Conservation (phyloP, 2,888 invertebrate genomes). For the Pseudococcus jackbeardsleyi region DNA sequence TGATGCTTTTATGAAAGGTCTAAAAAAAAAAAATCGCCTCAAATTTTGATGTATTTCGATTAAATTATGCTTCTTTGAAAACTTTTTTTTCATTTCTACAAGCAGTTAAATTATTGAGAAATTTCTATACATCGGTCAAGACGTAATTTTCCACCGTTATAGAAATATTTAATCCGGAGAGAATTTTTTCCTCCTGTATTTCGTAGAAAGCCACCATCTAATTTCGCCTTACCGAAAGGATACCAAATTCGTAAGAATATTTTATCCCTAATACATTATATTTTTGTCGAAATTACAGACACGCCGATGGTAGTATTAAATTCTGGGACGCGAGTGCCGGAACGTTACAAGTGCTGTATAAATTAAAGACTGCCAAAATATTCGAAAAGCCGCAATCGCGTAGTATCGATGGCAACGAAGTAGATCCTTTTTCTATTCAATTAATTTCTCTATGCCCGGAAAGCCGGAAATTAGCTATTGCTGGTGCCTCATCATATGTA, state of each 20-base stretch:
- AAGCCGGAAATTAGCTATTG: conserved; percentile 89
- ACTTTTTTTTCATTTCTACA: too few species aligned
- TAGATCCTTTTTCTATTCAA: conserved; percentile 92
- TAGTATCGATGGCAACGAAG: conserved; percentile 78
- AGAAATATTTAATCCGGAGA: neutral
- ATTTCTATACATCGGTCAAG: too few species aligned
- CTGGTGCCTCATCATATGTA: conserved; percentile 93
- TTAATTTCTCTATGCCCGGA: conserved; percentile 93
- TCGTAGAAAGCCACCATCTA: neutral
- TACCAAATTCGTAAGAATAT: neutral
- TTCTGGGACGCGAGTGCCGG: conserved; percentile 99
- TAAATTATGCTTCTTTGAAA: too few species aligned
- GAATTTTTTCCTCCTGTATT: neutral
- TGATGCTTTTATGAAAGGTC: too few species aligned
- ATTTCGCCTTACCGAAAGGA: neutral
- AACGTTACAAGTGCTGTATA: conserved; percentile 95
- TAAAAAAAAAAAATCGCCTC: too few species aligned
- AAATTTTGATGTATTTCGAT: too few species aligned
- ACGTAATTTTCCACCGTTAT: too few species aligned
- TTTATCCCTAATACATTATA: neutral
- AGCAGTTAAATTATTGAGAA: too few species aligned
- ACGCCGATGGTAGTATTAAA: conserved; percentile 98
- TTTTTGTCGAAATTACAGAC: conserved; percentile 74
- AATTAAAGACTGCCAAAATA: conserved; percentile 95
- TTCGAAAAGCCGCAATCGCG: conserved; percentile 82